phyloP scores from a whole-genome alignment of 2,797 vertebrate species.

The Myioborus melanocephalus region DNA sequence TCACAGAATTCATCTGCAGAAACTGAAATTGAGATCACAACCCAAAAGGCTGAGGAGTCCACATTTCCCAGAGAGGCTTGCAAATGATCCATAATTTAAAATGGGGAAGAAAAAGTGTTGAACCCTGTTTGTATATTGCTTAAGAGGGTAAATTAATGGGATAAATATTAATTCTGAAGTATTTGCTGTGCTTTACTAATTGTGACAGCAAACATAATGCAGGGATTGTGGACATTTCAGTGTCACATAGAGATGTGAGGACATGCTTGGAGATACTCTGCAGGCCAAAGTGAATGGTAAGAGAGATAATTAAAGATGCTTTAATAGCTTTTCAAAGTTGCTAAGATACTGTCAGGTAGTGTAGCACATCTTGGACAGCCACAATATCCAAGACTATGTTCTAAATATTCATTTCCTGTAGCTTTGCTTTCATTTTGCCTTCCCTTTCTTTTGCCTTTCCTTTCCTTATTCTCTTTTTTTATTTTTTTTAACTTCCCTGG shows the following conservation, averaged over 20 bases:
- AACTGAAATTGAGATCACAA: neutral
- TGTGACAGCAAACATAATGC: neutral
- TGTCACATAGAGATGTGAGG: neutral
- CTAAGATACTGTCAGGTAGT: constrained; percentile 30
- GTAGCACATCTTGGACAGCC: neutral
- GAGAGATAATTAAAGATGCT: constrained; percentile 30
- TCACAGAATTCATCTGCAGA: neutral
- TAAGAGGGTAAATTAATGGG: neutral
- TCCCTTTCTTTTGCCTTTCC: neutral
- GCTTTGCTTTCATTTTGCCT: neutral
- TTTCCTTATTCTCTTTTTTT: neutral
- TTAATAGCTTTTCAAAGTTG: constrained; percentile 55
- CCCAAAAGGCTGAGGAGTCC: neutral
- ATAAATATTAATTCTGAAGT: constrained; percentile 21
- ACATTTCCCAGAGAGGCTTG: neutral
- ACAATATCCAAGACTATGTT: neutral
- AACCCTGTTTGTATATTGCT: neutral
- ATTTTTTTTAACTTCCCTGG: neutral
- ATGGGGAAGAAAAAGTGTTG: neutral
- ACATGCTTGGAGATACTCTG: neutral
- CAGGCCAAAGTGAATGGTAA: neutral
- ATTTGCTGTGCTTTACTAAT: neutral
- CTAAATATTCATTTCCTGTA: constrained; percentile 8
- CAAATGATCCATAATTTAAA: neutral
- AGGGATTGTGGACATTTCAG: neutral